Base-by-base conservation (phyloP, 2,113 vertebrate genomes). In the Phyllostomus discolor region DNA sequence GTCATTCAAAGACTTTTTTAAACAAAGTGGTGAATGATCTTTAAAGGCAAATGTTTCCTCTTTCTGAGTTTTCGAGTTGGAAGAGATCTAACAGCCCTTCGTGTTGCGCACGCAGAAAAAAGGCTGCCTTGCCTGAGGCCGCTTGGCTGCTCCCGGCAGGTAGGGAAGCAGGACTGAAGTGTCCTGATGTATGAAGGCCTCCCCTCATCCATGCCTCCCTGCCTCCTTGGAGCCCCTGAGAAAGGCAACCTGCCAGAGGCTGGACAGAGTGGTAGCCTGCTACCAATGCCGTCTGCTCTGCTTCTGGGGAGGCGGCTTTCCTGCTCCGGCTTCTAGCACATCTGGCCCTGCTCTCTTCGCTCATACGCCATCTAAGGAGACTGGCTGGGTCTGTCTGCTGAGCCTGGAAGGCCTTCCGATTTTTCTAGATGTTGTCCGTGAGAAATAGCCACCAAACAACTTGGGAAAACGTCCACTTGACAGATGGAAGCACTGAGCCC, bases 251-350 rank as follows among this genome's bases (percentile, higher is more conserved):
- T 52, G 67, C 38, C 35, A 48, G 28, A 26, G 54, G 54, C 19
- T 1, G 5, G 46, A 50, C 15, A 12, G 48, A 41, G 69, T 5
- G 35, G 76, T 17, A 10, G 64, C 6, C 16, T 11, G 1, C 9
- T 1, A 1, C 59, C 16, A 1, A 5, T 54, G 19, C 24, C 6
- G 0, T 14, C 67, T 19, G 67, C 12, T 76, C 59, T 1, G 0
- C 0, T 0, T 46, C 62, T 38, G 33, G 4, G 43, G 50, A 66
- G 22, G 19, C 1, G 5, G 4, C 59, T 76, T 54, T 50, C 24
- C 14, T 14, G 9, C 54, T 64, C 22, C 69, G 43, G n/a, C 24
- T 78, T 76, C 59, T 9, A 0, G 54, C 22, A 38, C 17, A 6
- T 10, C 66, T n/a, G 78, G 43, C 67, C 90, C 66, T 66, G 54